phyloP scores from a whole-genome alignment of 2,888 invertebrate species.

The Parnassius glacialis region DNA sequence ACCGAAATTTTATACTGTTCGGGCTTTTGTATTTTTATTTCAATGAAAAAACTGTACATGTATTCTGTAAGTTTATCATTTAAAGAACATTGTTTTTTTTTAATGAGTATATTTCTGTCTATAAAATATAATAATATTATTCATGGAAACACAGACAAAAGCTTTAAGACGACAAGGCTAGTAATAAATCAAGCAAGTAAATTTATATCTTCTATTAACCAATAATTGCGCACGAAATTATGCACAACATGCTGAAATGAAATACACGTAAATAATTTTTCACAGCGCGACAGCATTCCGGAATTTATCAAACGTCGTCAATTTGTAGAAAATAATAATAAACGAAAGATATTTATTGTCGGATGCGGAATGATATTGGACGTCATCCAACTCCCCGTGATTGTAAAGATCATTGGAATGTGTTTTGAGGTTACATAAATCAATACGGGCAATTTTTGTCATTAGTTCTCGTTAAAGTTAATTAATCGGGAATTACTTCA shows the following conservation, averaged over 20 bases:
- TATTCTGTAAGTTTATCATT: too few relatives aligned
- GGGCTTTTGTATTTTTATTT: too few relatives aligned
- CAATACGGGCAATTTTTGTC: slow-evolving; percentile 29
- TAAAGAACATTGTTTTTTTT: too few relatives aligned
- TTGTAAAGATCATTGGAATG: slow-evolving; percentile 42
- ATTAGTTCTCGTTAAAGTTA: slow-evolving; percentile 2
- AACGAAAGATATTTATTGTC: slow-evolving; percentile 41
- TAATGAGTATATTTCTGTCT: too few relatives aligned
- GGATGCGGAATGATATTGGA: slow-evolving; percentile 40
- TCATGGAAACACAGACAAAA: neutral
- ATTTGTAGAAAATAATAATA: slow-evolving; percentile 40
- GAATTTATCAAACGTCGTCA: slow-evolving; percentile 25
- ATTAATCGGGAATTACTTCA: too few relatives aligned
- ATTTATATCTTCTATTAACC: neutral
- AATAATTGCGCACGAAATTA: neutral
- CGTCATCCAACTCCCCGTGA: slow-evolving; percentile 38
- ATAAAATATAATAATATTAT: too few relatives aligned
- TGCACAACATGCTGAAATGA: neutral
- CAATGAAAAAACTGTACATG: too few relatives aligned
- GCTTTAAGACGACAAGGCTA: too few relatives aligned
- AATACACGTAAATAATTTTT: slow-evolving; percentile 1
- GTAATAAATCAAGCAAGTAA: neutral
- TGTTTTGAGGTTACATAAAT: slow-evolving; percentile 39
- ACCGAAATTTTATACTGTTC: neutral
- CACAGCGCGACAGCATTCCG: slow-evolving; percentile 3